Base-by-base conservation (phyloP, 2,797 vertebrate genomes). In the Nyctalus aviator region DNA sequence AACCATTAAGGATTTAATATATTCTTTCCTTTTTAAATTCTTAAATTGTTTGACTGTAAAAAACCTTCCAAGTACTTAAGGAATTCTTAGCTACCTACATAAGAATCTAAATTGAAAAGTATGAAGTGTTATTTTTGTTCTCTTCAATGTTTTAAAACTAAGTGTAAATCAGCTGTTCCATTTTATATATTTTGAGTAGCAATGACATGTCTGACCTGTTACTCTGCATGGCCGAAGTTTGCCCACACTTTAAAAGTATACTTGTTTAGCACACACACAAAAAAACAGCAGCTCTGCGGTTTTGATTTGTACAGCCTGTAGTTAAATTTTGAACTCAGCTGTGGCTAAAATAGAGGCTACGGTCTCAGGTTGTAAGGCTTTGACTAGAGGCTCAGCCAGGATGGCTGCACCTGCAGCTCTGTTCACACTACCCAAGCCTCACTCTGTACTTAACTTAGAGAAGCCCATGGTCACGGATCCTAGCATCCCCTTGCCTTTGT, bases 21-120 rank as follows among this genome's bases (percentile, higher is more conserved):
- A 76, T n/a, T 93, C 57, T 88, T 66, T 75, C 37, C 44, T 92
- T 81, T 77, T 69, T 55, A 88, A 91, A 13, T 71, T 53, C 59
- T 77, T 93, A n/a, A 71, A 14, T 57, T 89, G 9, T 86, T 75
- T 73, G 57, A 76, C n/a, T 72, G 1, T 79, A 78, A 78, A 78
- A 78, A 73, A 46, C 30, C 50, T 82, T 57, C 48, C 79, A 89
- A 41, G 14, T 87, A 69, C 23, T 84, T 89, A 62, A 93, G 11
- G 88, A 77, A 78, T 91, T 94, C 30, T 88, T 90, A 79, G 8
- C 55, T 73, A 59, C 41, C 55, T 73, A 59, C 41, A 50, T n/a
- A 76, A 66, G 53, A 88, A 81, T 86, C 87, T 88, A 82, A 95
- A 82, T 27, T 82, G 81, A 71, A 95, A 93, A 57, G 66, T 76